Evolutionary conservation across 1,140 invertebrate species (phyloP), one percentile per base, ranked within the genome.

Genomic region (Panulirus ornatus): DNA sequence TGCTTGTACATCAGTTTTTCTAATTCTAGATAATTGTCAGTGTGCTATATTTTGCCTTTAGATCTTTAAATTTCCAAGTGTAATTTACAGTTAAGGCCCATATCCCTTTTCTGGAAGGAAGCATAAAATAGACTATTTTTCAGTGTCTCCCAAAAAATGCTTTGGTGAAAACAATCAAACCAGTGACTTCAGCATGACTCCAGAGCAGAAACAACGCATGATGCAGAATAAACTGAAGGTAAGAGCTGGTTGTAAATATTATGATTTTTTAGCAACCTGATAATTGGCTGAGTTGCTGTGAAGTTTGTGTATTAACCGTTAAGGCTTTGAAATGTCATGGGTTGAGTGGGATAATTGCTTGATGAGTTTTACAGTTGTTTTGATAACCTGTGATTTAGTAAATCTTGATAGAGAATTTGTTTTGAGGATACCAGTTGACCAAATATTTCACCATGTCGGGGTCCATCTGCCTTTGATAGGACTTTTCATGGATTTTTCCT

Each of bases 181-280:
- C n/a, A n/a, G n/a, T n/a, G n/a, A n/a, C n/a, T 36, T 66, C n/a
- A 66, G 58, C 36, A 27, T 84, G n/a, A 84, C 81, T 63, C 81
- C 81, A 27, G 81, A 84, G 36, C 81, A 84, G 81, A 84, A 70
- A 51, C 1, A 40, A 27, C 81, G 81, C 30, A 84, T 84, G 30
- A 22, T n/a, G 3, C 5, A 63, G 5, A 84, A 84, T 42, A 84
- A 84, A 70, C 36, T 84, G 22, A 58, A 84, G 81, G 81, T 84
- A 38, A 19, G 14, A 42, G 3, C 22, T 27, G 1, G 11, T 78
- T 2, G 36, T 27, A 22, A 19, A 36, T 0, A 73, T 30, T 30
- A 36, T 36, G 19, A 36, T 22, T 54, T 36, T 0, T 36, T 36
- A 36, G n/a, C 14, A 1, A 14, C n/a, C 19, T 73, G 2, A 30